Percentiles rank a stretch among this genome's conserved stretches.
These are phyloP conservation scores for Atrichornis clamosus DNA, from an alignment of 2,113 vertebrate genomes.

Conservation along the genomic window DNA sequence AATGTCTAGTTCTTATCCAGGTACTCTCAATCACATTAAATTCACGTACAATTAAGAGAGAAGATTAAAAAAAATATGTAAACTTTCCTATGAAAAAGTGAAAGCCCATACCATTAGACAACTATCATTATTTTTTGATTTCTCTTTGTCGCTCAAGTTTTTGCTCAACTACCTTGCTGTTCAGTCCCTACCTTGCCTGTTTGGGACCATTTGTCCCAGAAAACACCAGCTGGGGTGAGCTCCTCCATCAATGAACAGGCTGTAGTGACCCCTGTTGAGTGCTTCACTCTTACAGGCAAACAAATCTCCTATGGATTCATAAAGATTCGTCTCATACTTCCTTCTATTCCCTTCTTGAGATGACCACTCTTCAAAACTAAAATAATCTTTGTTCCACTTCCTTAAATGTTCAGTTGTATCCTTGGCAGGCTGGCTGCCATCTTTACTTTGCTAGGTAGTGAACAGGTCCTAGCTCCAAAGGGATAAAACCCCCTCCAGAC, in stretches of 20 bases:
- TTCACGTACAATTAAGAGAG: not conserved
- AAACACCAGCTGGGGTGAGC: not conserved
- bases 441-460: not conserved
- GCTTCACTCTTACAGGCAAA: not conserved
- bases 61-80: not conserved
- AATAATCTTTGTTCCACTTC: not conserved
- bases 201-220: not conserved
- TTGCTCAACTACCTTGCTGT: not conserved
- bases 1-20: not conserved
- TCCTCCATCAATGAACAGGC: rapidly evolving
- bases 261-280: not conserved
- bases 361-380: not conserved
- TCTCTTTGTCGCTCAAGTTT: not conserved
- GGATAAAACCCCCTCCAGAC: not conserved
- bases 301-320: not conserved
- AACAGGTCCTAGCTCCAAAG: not conserved
- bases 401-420: not conserved
- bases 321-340: not conserved
- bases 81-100: not conserved
- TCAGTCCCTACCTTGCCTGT: not conserved
- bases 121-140: not conserved
- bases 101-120: not conserved
- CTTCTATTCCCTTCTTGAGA: not conserved
- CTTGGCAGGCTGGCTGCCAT: not conserved
- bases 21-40: not conserved